Base-by-base conservation (phyloP, 2,888 invertebrate species). In the Odontothrips loti region DNA sequence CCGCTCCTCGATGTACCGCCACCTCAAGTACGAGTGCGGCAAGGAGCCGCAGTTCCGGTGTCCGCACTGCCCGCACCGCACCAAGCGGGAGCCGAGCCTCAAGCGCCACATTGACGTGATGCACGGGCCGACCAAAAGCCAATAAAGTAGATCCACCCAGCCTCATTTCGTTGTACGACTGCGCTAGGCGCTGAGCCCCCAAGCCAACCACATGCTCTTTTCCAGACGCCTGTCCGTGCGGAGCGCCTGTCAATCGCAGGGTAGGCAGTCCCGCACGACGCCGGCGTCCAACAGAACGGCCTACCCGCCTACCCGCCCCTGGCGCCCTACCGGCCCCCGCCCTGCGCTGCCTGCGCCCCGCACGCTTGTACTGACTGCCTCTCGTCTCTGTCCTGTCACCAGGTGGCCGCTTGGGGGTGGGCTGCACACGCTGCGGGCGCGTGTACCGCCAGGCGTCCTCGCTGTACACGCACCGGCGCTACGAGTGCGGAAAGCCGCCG, bases 1-100 rank as follows among this genome's bases (percentile, higher is more conserved):
- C 68, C 23, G 68, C 9, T 75, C 68, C 68, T 75, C 68, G 68
- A 8, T 75, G 27, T 75, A 75, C 68, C 68, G 68, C 68, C 83
- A 83, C 63, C 58, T 79, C 17, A 81, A 81, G 51, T 83, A 82
- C 79, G 82, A 82, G 20, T 82, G 82, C 51, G 84, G 84, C 68
- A 85, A 84, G 82, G 83, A 81, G 80, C 84, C 83, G 51, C 81
- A 82, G 29, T 84, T 84, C 79, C 79, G 79, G 8, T 84, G 83
- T 80, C 79, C 84, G 20, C 83, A 86, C 63, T 85, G 85, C 81
- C 82, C 83, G 20, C 84, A 83, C 80, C 84, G 83, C 80, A 85
- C 85, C 43, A 85, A 85, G 82, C 81, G 85, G 34, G 84, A 84
- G 47, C 83, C 82, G 34, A 84, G 84, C 80, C 80, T 85, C 48